Evolutionary conservation across 2,888 invertebrate species (phyloP).

Genomic region (Amphiduros pacificus): DNA sequence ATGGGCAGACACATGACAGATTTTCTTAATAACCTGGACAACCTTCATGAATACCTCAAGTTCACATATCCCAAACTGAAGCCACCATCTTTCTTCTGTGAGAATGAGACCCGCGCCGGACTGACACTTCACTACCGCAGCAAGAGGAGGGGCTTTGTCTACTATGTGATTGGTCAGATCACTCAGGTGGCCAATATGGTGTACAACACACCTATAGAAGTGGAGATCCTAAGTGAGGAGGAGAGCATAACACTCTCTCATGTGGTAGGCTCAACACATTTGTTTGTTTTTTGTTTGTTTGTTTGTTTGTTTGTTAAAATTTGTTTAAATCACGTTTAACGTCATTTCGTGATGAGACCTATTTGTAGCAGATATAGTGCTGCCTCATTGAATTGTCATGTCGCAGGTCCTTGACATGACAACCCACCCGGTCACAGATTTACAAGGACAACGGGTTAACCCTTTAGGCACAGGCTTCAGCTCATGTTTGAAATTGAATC

Average conservation of each 20-base stretch:
- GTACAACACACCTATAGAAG: slow-evolving; percentile 90
- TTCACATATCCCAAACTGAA: slow-evolving; percentile 88
- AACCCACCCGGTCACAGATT: too few species aligned
- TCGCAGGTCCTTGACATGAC: too few species aligned
- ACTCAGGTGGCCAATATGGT: slow-evolving; percentile 76
- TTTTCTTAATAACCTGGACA: background rate
- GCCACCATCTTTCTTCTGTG: slow-evolving; percentile 96
- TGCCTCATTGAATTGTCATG: too few species aligned
- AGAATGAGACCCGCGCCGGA: slow-evolving; percentile 85
- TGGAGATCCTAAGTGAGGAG: slow-evolving; percentile 85
- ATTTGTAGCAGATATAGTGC: too few species aligned
- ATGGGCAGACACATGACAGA: background rate
- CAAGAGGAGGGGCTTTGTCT: slow-evolving; percentile 89
- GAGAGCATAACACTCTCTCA: slow-evolving; percentile 86
- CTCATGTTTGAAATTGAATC: too few species aligned
- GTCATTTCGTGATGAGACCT: too few species aligned
- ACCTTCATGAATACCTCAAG: slow-evolving; percentile 63
- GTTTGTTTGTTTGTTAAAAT: too few species aligned
- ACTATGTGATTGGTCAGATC: slow-evolving; percentile 96
- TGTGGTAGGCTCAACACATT: too few species aligned
- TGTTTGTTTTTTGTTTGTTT: too few species aligned
- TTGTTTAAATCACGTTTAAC: too few species aligned
- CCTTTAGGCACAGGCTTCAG: too few species aligned
- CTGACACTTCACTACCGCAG: slow-evolving; percentile 81
- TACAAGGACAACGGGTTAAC: too few species aligned